A percentile compares a stretch with the other conserved stretches of the same genome.
These are phyloP conservation scores for Pseudococcus longispinus DNA, from an alignment of 2,888 invertebrate species.

Conservation along the genomic window DNA sequence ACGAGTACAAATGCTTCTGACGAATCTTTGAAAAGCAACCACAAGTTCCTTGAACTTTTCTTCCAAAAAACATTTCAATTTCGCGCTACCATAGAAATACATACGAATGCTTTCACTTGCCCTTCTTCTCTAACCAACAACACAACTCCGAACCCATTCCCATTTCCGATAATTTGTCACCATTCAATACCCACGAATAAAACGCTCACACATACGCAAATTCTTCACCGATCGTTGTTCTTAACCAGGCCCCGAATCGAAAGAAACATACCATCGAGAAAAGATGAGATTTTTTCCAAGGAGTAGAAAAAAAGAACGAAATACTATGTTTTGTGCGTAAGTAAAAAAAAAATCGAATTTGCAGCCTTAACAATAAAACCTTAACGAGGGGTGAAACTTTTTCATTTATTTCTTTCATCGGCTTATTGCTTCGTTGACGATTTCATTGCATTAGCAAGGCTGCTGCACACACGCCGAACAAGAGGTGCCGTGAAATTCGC, in stretches of 20 bases:
- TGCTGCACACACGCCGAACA: not conserved
- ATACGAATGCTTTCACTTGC: not conserved
- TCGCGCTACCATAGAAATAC: not conserved
- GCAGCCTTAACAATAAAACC: constrained; percentile 1
- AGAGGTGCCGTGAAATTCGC: constrained; percentile 5
- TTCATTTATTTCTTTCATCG: constrained; percentile 26
- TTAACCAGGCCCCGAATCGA: not conserved
- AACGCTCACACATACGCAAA: not conserved
- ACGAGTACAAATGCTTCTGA: not conserved
- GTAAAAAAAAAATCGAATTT: constrained; percentile 1
- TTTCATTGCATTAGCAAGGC: not conserved
- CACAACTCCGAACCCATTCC: not conserved
- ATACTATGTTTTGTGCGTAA: not conserved
- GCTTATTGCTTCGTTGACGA: constrained; percentile 22
- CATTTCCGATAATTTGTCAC: not conserved
- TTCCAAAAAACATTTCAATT: constrained; percentile 17
- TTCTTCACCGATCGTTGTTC: constrained; percentile 3
- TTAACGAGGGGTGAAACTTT: constrained; percentile 20
- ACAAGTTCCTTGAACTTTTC: constrained; percentile 7
- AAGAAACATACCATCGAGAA: not conserved
- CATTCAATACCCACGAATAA: constrained; percentile 17
- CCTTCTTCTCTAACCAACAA: not conserved
- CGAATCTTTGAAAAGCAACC: not conserved
- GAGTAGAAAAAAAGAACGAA: not conserved
- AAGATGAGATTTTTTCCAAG: not conserved